phyloP scores from a whole-genome alignment of 1,140 invertebrate genomes.

The Oncopeltus fasciatus region DNA sequence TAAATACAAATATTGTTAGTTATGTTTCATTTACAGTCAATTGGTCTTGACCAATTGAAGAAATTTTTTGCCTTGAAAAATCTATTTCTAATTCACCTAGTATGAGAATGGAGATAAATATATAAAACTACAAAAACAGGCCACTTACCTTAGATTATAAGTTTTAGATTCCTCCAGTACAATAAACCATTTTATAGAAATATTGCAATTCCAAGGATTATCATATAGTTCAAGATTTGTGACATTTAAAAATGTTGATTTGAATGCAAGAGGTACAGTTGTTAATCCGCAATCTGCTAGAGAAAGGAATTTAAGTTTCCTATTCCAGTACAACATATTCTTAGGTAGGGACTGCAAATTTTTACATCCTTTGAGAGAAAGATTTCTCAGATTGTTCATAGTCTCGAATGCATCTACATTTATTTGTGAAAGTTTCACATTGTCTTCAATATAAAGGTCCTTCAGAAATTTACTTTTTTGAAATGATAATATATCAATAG shows the following conservation, averaged over 20 bases:
- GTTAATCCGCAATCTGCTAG: conserved; percentile 13
- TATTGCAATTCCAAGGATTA: conserved; percentile 16
- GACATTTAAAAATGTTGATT: not conserved
- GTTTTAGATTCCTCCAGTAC: too few species aligned
- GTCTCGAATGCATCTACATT: conserved; percentile 5
- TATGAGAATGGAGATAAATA: too few species aligned
- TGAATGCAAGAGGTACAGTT: not conserved
- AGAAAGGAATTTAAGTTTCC: conserved; percentile 4
- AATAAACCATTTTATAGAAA: conserved; percentile 15
- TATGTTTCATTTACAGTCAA: too few species aligned
- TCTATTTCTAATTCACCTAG: too few species aligned
- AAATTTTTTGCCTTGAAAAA: too few species aligned
- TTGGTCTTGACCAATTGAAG: too few species aligned
- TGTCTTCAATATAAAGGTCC: conserved; percentile 10
- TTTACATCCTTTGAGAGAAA: conserved; percentile 17
- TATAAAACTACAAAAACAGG: too few species aligned
- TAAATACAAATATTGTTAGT: too few species aligned
- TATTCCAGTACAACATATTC: conserved; percentile 8
- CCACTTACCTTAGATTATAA: not conserved
- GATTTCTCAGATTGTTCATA: not conserved
- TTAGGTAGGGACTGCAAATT: not conserved
- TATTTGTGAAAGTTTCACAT: not conserved
- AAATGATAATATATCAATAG: not conserved
- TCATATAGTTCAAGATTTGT: conserved; percentile 7
- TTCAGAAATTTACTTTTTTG: not conserved